Evolutionary conservation across 2,797 vertebrate species (phyloP).

Genomic region (Poecile montanus): DNA sequence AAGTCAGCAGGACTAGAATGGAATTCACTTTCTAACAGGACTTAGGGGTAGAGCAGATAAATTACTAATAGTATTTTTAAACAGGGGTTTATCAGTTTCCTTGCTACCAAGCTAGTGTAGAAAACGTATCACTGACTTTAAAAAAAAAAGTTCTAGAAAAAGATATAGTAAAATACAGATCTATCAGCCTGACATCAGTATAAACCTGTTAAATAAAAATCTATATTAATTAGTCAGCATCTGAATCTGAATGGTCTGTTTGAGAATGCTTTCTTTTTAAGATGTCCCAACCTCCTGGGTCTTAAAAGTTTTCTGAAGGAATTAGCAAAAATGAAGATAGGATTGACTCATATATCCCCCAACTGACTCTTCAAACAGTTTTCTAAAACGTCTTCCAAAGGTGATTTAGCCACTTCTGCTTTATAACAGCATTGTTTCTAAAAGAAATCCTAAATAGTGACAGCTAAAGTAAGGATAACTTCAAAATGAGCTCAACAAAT

Average conservation of each 20-base stretch:
- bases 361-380: background rate
- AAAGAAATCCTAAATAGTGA: background rate
- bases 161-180: background rate
- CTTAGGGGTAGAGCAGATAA: background rate
- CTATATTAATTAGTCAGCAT: background rate
- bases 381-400: background rate
- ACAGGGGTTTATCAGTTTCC: background rate
- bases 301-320: background rate
- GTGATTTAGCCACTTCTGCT: background rate
- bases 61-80: background rate
- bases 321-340: background rate
- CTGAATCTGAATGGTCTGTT: background rate
- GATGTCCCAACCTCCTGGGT: rapidly evolving
- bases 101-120: background rate
- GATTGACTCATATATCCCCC: background rate
- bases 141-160: background rate
- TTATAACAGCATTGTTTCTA: background rate
- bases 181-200: background rate
- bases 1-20: background rate
- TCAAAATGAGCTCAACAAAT: background rate
- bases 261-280: background rate
- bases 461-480: background rate
- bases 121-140: background rate
- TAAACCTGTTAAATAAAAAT: background rate
- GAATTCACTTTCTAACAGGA: background rate